Percentiles rank a stretch among this genome's conserved stretches.
These are phyloP conservation scores for Zaprionus capensis DNA, from an alignment of 1,140 invertebrate genomes.

Conservation along the genomic window DNA sequence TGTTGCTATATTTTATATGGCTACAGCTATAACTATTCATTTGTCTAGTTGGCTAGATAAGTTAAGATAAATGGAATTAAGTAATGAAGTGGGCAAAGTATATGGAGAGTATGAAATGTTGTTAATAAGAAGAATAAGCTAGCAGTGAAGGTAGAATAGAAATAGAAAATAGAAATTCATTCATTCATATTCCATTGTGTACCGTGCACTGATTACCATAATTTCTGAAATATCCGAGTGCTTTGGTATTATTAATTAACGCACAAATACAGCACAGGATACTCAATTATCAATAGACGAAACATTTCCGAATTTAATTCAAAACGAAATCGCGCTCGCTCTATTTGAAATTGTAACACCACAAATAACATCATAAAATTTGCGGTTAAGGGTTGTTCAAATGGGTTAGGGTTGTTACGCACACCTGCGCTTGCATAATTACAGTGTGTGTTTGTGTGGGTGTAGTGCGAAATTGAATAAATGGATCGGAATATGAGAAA, in stretches of 20 bases:
- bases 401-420: constrained; percentile 8
- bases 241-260: not conserved
- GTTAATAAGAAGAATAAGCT: not conserved
- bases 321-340: not conserved
- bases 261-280: constrained; percentile 3
- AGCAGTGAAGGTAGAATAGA: not conserved
- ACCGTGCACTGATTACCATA: too few relatives aligned
- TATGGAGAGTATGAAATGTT: not conserved
- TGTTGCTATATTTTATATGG: not conserved
- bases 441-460: not conserved
- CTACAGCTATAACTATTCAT: constrained; percentile 4
- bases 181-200: not conserved
- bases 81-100: not conserved
- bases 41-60: not conserved
- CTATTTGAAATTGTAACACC: constrained; percentile 20
- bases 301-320: constrained; percentile 4
- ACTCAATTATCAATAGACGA: not conserved
- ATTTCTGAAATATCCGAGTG: not conserved
- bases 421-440: constrained; percentile 34
- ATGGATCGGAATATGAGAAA: constrained; percentile 9
- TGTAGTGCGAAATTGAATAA: constrained; percentile 3
- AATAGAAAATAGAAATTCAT: not conserved
- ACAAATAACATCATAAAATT: constrained; percentile 14
- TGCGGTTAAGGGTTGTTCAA: constrained; percentile 4
- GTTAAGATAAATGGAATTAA: not conserved